Conservation (phyloP, 1,140 invertebrate species). For the Sogatella furcifera region DNA sequence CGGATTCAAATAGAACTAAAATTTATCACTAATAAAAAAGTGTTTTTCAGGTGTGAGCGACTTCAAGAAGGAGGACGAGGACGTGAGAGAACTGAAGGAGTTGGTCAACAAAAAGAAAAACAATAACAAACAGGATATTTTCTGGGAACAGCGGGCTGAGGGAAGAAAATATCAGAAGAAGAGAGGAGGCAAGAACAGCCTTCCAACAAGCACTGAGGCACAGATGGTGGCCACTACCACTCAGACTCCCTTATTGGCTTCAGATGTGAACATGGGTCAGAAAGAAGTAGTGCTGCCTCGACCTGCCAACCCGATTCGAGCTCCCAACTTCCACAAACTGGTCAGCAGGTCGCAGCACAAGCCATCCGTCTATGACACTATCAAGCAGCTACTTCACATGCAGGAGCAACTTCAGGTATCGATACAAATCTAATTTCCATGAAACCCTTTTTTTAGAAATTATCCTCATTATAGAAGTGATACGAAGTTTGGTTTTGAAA, state of each 20-base stretch:
- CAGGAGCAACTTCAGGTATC: conserved; percentile 25
- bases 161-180: conserved; percentile 6
- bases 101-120: conserved; percentile 28
- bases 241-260: conserved; percentile 10
- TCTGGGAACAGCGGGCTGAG: conserved; percentile 3
- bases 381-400: conserved; percentile 41
- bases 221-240: conserved; percentile 1
- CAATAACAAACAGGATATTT: conserved; percentile 17
- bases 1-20: no score
- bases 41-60: background rate
- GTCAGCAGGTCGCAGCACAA: conserved; percentile 17
- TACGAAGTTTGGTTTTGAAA: no score
- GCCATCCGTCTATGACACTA: conserved; percentile 41
- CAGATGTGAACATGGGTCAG: conserved; percentile 33
- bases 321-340: conserved; percentile 33
- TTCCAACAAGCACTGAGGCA: background rate
- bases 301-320: conserved; percentile 38
- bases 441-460: no score
- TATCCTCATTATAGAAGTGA: no score
- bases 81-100: conserved; percentile 45
- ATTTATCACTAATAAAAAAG: no score
- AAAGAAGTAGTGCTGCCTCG: conserved; percentile 47
- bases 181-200: background rate
- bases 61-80: conserved; percentile 40
- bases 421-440: no score